These are phyloP conservation scores for Leptopilina boulardi DNA, from an alignment of 1,140 invertebrate genomes.

Conservation along the genomic window DNA sequence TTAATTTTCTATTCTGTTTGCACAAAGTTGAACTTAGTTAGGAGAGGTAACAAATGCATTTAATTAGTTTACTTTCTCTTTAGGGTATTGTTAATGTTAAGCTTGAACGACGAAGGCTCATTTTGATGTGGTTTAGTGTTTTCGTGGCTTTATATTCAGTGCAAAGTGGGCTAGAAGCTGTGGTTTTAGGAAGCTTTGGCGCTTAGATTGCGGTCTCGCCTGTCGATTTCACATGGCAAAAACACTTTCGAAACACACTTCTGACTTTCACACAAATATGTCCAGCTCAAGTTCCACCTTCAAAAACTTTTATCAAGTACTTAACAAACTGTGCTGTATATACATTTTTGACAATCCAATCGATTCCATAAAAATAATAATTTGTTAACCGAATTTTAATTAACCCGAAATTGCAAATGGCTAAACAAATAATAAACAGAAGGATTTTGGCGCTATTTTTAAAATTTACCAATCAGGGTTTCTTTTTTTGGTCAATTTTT, in stretches of 20 bases:
- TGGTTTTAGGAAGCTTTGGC: constrained; percentile 50
- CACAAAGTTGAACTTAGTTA: neutral
- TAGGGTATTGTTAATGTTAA: constrained; percentile 41
- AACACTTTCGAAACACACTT: constrained; percentile 41
- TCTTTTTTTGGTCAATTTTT: too few species aligned
- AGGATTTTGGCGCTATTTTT: too few species aligned
- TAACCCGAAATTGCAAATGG: too few species aligned
- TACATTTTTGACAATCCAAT: too few species aligned
- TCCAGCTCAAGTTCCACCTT: constrained; percentile 47
- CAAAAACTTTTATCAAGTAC: constrained; percentile 42
- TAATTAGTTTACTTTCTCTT: constrained; percentile 25
- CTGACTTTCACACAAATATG: constrained; percentile 45
- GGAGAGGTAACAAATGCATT: neutral
- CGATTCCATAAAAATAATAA: too few species aligned
- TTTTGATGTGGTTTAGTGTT: constrained; percentile 23
- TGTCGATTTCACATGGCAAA: constrained; percentile 66
- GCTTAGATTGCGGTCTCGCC: constrained; percentile 63
- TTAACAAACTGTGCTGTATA: neutral
- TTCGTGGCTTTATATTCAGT: constrained; percentile 17
- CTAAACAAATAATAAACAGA: too few species aligned
- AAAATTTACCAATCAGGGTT: too few species aligned
- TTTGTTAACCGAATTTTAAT: too few species aligned
- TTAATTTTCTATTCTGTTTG: neutral
- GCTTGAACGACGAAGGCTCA: constrained; percentile 43
- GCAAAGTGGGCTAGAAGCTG: constrained; percentile 31